These are phyloP conservation scores for Zoanthus sansibaricus DNA, from an alignment of 92 coral and sea anemone species.

Conservation along the genomic window DNA sequence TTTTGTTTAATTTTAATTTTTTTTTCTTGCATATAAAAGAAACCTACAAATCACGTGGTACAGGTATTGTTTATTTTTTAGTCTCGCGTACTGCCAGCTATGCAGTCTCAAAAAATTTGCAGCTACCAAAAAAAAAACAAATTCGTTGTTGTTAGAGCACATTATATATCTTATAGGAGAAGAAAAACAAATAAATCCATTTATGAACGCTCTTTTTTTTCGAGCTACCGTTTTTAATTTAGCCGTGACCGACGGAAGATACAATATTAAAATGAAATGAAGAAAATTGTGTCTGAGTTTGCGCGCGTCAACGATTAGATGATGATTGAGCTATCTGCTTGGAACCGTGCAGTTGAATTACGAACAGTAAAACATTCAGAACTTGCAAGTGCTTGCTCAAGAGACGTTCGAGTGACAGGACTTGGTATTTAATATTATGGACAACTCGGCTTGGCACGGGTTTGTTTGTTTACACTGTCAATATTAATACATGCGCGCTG, in stretches of 20 bases:
- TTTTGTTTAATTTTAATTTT: background rate
- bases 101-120: background rate
- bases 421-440: slow-evolving; percentile 56
- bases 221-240: background rate
- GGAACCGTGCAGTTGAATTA: background rate
- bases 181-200: slow-evolving; percentile 52
- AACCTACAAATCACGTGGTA: background rate
- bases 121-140: background rate
- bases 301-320: slow-evolving; percentile 16
- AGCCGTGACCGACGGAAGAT: slow-evolving; percentile 2
- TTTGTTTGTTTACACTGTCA: slow-evolving; percentile 91
- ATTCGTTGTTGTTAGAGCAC: slow-evolving; percentile 12
- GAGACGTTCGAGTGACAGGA: slow-evolving; percentile 54
- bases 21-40: background rate
- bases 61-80: background rate
- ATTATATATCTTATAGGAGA: slow-evolving; percentile 34
- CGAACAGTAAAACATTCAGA: background rate
- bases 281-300: background rate
- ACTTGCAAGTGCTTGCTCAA: slow-evolving; percentile 16
- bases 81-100: background rate
- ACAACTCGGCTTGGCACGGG: slow-evolving; percentile 68
- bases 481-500: slow-evolving; percentile 85
- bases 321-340: background rate
- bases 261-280: background rate
- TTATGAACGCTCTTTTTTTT: slow-evolving; percentile 28